Percentiles rank a stretch among this genome's conserved stretches.
Evolutionary conservation across 2,888 invertebrate species (phyloP).

Genomic region (Carpatolechia fugitivella): DNA sequence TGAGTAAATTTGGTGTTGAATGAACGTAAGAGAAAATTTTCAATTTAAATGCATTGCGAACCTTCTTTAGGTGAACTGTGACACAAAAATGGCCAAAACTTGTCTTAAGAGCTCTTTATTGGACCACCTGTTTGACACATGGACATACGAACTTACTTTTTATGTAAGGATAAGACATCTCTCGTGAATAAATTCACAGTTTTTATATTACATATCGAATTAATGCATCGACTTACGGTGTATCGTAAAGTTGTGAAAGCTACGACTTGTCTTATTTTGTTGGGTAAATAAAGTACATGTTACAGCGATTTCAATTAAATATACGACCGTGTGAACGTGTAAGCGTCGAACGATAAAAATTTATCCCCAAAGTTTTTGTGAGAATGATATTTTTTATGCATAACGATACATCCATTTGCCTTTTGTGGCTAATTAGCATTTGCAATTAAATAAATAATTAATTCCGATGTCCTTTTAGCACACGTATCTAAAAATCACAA

Average conservation of each 20-base stretch:
- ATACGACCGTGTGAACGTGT: constrained; percentile 17
- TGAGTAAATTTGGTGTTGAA: background rate
- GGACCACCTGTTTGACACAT: constrained; percentile 63
- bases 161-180: constrained; percentile 52
- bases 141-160: constrained; percentile 56
- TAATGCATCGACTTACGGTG: constrained; percentile 42
- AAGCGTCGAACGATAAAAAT: constrained; percentile 11
- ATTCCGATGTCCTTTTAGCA: constrained; percentile 4
- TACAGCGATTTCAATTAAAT: constrained; percentile 22
- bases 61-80: constrained; percentile 48
- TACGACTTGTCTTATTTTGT: constrained; percentile 39
- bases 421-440: constrained; percentile 12
- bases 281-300: constrained; percentile 35
- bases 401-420: background rate
- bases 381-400: constrained; percentile 10
- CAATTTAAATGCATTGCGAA: constrained; percentile 61
- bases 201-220: constrained; percentile 67
- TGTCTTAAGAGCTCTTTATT: constrained; percentile 49
- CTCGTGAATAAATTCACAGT: constrained; percentile 62
- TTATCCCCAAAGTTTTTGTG: constrained; percentile 13
- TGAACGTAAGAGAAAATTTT: constrained; percentile 25
- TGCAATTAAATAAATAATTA: constrained; percentile 10
- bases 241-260: constrained; percentile 40
- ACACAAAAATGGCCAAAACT: constrained; percentile 51
- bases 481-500: background rate